Conservation (phyloP, 2,797 vertebrate species). For the Heteromormyrus szaboi region DNA sequence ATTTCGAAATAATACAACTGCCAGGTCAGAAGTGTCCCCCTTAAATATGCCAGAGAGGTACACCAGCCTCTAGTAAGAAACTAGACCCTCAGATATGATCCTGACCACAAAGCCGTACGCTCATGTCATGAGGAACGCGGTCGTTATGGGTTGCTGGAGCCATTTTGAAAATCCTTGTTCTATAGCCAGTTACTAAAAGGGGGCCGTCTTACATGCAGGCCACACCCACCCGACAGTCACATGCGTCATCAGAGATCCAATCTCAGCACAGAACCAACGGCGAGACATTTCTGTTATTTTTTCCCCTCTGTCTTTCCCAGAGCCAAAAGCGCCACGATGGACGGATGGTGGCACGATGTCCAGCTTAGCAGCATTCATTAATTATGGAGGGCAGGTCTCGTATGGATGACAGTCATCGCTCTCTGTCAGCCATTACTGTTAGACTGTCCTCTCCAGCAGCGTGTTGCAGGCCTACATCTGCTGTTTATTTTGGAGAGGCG, state of each 20-base stretch:
- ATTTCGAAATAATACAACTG: conserved; percentile 53
- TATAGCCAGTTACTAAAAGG: conserved; percentile 49
- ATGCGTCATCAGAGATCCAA: conserved; percentile 29
- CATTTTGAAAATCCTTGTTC: conserved; percentile 68
- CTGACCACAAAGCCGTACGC: conserved; percentile 86
- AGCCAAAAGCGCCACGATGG: neutral
- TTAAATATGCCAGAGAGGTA: conserved; percentile 69
- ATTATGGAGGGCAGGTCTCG: conserved; percentile 2
- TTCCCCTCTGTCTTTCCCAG: neutral
- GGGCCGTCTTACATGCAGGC: conserved; percentile 66
- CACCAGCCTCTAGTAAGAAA: conserved; percentile 60
- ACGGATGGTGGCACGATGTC: neutral
- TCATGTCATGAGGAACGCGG: conserved; percentile 65
- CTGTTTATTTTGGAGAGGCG: neutral
- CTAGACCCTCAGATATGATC: conserved; percentile 77
- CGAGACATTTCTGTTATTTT: neutral
- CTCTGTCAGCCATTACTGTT: conserved; percentile 7
- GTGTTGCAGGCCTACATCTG: neutral
- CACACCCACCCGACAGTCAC: conserved; percentile 38
- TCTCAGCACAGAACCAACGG: neutral
- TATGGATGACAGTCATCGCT: conserved; percentile 16
- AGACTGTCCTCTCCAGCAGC: neutral
- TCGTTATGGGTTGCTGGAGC: conserved; percentile 72
- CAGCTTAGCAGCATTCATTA: conserved; percentile 1
- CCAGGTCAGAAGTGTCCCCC: conserved; percentile 65